Evolutionary conservation across 2,888 invertebrate genomes (phyloP), one percentile per base, ranked within the genome.

Genomic region (Nephrocerus scutellatus): DNA sequence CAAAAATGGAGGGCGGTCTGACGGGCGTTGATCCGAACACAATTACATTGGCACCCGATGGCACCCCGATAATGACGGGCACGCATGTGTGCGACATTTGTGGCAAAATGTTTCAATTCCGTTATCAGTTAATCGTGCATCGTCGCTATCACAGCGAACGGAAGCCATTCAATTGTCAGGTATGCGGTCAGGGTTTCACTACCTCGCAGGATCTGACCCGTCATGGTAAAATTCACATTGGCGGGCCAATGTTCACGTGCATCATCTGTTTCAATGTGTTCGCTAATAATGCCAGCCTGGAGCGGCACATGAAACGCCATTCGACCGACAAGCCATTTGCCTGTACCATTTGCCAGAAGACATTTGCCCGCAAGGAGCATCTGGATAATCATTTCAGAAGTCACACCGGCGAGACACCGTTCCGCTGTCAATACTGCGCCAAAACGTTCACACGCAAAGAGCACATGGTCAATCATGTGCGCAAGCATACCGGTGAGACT

Each of bases 51-150:
- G 79, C 77, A 36, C 72, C 74, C 12, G 63, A 63, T 45, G 65
- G 63, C 33, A 63, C 66, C 25, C 72, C 71, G 28, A 79, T 77
- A 4, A 79, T 82, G 3, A 72, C 76, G 3, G 74, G 76, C 3
- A 62, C 62, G 46, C 86, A 88, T 63, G 75, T 82, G 13, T 88
- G 88, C 64, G 87, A 88, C 65, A 77, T 88, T 43, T 88, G 88
- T 56, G 84, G 85, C 35, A 87, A 88, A 70, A 82, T 84, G 70
- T 88, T 88, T 68, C 85, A 85, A 57, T 88, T 84, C 66, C 79
- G 87, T 41, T 88, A 89, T 68, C 88, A 88, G 62, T 74, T 88
- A 42, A 88, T 88, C 55, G 87, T 88, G 26, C 88, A 89, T 69
- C 74, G 85, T 57, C 78, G 88, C 53, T 88, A 88, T 67, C 89